A percentile compares a stretch with the other conserved stretches of the same genome.
Evolutionary conservation across 1,140 invertebrate species (phyloP).

Genomic region (Macrosteles quadrilineatus): DNA sequence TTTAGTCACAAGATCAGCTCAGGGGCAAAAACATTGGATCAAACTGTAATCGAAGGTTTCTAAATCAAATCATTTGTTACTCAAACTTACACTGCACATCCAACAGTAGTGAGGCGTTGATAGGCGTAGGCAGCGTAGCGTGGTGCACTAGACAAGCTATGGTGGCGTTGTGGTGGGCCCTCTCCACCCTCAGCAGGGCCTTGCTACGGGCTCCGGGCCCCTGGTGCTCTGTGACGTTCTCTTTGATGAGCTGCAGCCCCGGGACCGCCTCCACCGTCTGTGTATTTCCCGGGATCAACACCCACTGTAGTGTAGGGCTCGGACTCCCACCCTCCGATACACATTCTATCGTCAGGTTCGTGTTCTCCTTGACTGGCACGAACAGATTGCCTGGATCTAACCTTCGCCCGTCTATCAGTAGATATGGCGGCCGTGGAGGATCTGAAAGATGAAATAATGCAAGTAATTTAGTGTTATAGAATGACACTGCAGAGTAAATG

Average conservation of each 20-base stretch:
- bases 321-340: slow-evolving; percentile 82
- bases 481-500: no score
- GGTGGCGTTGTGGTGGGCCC: slow-evolving; percentile 73
- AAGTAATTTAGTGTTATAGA: no score
- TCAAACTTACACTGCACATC: slow-evolving; percentile 76
- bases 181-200: slow-evolving; percentile 64
- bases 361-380: slow-evolving; percentile 78
- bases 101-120: slow-evolving; percentile 71
- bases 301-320: slow-evolving; percentile 70
- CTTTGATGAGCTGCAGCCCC: slow-evolving; percentile 43
- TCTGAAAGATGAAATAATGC: slow-evolving; percentile 57
- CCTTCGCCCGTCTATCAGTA: slow-evolving; percentile 75
- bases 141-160: slow-evolving; percentile 73
- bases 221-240: slow-evolving; percentile 16
- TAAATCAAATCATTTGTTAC: no score
- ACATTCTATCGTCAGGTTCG: slow-evolving; percentile 75
- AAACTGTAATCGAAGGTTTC: no score
- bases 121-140: slow-evolving; percentile 62
- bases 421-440: slow-evolving; percentile 72
- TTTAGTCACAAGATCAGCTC: no score
- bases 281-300: slow-evolving; percentile 54
- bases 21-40: no score
- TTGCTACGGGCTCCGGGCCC: slow-evolving; percentile 58
- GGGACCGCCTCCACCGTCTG: slow-evolving; percentile 41
- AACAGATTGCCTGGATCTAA: slow-evolving; percentile 81